Evolutionary conservation across 2,888 invertebrate species (phyloP).

Genomic region (Podotricha telesiphe): DNA sequence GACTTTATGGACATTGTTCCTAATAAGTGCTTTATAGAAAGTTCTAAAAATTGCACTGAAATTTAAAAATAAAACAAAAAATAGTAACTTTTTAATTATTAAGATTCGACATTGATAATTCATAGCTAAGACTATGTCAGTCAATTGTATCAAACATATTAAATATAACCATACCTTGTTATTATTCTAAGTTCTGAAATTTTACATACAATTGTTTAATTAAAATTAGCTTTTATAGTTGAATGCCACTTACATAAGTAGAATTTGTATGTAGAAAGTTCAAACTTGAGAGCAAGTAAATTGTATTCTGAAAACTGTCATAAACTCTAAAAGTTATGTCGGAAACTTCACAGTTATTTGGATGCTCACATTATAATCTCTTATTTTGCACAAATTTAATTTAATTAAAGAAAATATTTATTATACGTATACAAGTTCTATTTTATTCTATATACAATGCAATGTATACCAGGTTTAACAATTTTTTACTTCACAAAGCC

Average conservation of each 20-base stretch:
- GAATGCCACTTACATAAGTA: slow-evolving; percentile 1
- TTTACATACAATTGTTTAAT: neutral
- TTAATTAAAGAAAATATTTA: neutral
- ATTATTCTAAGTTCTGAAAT: neutral
- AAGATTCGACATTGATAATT: no score
- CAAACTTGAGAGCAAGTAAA: slow-evolving; percentile 11
- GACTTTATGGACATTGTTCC: no score
- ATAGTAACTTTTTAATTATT: no score
- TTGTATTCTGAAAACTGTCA: slow-evolving; percentile 9
- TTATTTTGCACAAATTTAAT: neutral
- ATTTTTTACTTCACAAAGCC: no score
- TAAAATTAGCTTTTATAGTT: neutral
- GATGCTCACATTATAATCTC: neutral
- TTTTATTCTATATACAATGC: no score
- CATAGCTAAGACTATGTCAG: no score
- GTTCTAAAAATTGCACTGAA: no score
- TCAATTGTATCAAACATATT: no score
- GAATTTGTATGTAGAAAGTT: slow-evolving; percentile 13
- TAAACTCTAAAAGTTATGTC: neutral
- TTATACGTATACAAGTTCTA: neutral
- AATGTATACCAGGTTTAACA: no score
- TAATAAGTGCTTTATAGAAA: no score
- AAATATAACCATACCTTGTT: neutral
- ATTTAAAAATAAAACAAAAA: no score
- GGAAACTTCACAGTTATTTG: neutral